Conservation (phyloP, 1,140 invertebrate species). For the Heliconius melpomene region DNA sequence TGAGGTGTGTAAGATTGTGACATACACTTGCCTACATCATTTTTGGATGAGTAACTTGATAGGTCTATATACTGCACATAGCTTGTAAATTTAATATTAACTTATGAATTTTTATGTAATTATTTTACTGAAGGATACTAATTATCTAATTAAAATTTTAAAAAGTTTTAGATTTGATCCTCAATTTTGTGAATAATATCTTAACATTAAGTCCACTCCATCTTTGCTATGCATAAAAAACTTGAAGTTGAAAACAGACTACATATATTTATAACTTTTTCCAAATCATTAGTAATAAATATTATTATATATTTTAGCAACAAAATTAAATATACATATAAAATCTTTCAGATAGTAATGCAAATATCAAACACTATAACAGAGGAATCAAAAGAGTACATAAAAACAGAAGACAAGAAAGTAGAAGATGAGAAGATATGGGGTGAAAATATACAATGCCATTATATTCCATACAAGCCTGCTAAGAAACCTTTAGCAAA, state of each 20-base stretch:
- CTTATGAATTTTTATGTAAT: too few species aligned
- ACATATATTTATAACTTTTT: too few species aligned
- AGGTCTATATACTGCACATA: too few species aligned
- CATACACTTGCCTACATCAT: neutral
- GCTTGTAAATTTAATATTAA: too few species aligned
- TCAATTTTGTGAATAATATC: too few species aligned
- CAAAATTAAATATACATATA: neutral
- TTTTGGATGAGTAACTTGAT: too few species aligned
- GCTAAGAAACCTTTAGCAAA: slow-evolving; percentile 63
- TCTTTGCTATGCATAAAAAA: neutral
- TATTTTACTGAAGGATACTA: too few species aligned
- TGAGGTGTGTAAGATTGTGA: slow-evolving; percentile 74
- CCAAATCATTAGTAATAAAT: too few species aligned
- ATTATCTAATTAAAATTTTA: too few species aligned
- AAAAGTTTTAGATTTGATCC: too few species aligned
- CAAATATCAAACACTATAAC: slow-evolving; percentile 70
- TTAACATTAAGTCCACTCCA: neutral
- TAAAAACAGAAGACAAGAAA: slow-evolving; percentile 71
- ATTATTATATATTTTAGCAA: neutral
- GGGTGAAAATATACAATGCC: slow-evolving; percentile 73
- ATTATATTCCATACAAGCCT: slow-evolving; percentile 62
- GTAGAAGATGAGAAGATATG: slow-evolving; percentile 67
- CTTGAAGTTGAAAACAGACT: too few species aligned
- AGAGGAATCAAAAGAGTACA: slow-evolving; percentile 75
- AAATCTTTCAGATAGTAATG: slow-evolving; percentile 68